A percentile compares a stretch with the other conserved stretches of the same genome.
Conservation (phyloP, 2,888 invertebrate genomes). For the Drosophila robusta region DNA sequence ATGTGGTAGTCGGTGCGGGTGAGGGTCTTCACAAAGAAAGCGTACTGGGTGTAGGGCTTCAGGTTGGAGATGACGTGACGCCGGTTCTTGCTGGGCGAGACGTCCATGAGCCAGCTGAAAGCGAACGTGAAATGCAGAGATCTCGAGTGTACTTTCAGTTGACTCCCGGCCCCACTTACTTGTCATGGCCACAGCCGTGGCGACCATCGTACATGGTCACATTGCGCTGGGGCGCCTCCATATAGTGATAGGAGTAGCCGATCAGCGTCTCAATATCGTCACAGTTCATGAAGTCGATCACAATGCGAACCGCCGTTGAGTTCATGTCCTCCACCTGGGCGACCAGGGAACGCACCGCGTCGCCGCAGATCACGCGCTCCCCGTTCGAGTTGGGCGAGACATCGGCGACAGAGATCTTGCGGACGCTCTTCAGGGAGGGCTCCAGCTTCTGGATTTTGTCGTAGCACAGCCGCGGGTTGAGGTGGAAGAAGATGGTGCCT, state of each 20-base stretch:
- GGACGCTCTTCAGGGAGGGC: conserved; percentile 63
- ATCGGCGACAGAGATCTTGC: conserved; percentile 67
- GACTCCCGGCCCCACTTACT: conserved; percentile 82
- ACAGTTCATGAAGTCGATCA: conserved; percentile 88
- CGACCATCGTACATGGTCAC: conserved; percentile 94
- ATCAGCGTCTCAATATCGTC: conserved; percentile 91
- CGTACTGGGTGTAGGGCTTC: conserved; percentile 96
- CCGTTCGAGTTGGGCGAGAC: conserved; percentile 91
- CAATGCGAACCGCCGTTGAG: conserved; percentile 86
- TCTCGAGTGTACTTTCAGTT: not conserved
- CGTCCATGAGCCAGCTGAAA: conserved; percentile 89
- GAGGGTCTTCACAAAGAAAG: conserved; percentile 96
- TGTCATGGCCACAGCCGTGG: conserved; percentile 95
- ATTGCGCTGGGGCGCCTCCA: conserved; percentile 90
- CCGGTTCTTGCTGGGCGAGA: conserved; percentile 81
- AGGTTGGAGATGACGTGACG: conserved; percentile 88
- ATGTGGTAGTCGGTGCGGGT: conserved; percentile 90
- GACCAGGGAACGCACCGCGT: conserved; percentile 46
- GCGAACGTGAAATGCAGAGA: not conserved
- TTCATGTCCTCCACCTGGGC: conserved; percentile 84
- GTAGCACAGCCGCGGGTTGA: conserved; percentile 90
- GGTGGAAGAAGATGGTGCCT: conserved; percentile 89
- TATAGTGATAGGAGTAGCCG: conserved; percentile 95
- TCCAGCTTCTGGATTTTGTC: conserved; percentile 87
- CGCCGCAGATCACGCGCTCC: conserved; percentile 92